Evolutionary conservation across 2,888 invertebrate species (phyloP).

Genomic region (Pecten maximus): DNA sequence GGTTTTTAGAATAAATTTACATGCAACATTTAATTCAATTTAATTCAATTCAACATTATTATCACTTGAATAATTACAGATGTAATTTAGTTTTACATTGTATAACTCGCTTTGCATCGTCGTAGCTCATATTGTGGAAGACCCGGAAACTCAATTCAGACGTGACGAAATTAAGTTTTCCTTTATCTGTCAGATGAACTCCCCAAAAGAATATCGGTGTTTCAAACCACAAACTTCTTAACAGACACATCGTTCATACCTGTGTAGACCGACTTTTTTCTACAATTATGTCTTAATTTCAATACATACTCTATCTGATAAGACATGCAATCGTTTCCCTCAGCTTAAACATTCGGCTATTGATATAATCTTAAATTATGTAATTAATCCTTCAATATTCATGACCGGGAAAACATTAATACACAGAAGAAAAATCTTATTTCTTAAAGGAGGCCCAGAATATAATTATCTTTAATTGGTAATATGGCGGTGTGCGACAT

Average conservation of each 20-base stretch:
- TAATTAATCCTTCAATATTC: background rate
- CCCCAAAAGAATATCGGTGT: background rate
- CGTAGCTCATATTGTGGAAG: background rate
- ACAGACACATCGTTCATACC: background rate
- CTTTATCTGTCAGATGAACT: background rate
- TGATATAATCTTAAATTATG: background rate
- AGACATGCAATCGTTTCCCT: background rate
- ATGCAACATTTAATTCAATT: no score
- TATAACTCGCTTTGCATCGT: no score
- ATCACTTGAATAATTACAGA: no score
- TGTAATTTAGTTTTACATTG: no score
- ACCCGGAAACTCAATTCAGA: background rate
- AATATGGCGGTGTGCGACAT: background rate
- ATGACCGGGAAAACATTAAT: background rate
- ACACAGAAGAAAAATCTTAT: background rate
- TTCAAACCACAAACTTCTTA: background rate
- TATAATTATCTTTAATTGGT: background rate
- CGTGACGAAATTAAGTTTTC: background rate
- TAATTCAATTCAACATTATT: no score
- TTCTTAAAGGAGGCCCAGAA: background rate
- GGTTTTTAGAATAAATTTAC: no score
- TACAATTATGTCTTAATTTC: conserved; percentile 10
- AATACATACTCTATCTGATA: background rate
- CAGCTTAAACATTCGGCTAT: background rate
- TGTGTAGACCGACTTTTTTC: background rate